Percentiles rank a stretch among this genome's conserved stretches.
Conservation (phyloP, 2,888 invertebrate genomes). For the Polydrusus cervinus region DNA sequence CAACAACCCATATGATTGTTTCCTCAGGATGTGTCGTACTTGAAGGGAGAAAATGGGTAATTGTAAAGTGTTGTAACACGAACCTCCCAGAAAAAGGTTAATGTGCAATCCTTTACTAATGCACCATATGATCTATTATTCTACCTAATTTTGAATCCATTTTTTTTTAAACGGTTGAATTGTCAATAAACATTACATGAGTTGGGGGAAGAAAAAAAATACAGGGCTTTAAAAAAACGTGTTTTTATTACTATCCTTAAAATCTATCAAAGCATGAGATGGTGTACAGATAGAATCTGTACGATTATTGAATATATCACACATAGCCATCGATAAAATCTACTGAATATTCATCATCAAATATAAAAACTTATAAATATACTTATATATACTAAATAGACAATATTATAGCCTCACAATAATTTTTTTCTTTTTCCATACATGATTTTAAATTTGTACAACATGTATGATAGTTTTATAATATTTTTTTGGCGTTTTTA, state of each 20-base stretch:
- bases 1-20: too few species aligned
- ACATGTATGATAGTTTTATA: conserved; percentile 42
- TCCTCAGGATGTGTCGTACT: too few species aligned
- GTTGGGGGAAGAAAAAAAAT: conserved; percentile 22
- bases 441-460: conserved; percentile 51
- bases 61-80: too few species aligned
- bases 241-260: conserved; percentile 45
- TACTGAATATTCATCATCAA: conserved; percentile 43
- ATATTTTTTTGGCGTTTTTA: conserved; percentile 46
- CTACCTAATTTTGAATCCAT: too few species aligned
- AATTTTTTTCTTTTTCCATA: conserved; percentile 44
- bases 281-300: conserved; percentile 58
- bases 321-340: conserved; percentile 55
- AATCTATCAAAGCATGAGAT: conserved; percentile 61
- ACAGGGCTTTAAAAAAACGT: conserved; percentile 41
- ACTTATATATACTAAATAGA: conserved; percentile 48
- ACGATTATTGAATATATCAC: conserved; percentile 59
- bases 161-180: too few species aligned
- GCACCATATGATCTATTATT: too few species aligned
- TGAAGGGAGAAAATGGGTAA: too few species aligned
- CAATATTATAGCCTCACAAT: conserved; percentile 48
- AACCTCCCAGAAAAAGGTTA: too few species aligned
- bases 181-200: neutral
- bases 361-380: conserved; percentile 52
- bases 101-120: too few species aligned